phyloP scores from a whole-genome alignment of 2,113 vertebrate genomes.

The Rhinogobius similis region DNA sequence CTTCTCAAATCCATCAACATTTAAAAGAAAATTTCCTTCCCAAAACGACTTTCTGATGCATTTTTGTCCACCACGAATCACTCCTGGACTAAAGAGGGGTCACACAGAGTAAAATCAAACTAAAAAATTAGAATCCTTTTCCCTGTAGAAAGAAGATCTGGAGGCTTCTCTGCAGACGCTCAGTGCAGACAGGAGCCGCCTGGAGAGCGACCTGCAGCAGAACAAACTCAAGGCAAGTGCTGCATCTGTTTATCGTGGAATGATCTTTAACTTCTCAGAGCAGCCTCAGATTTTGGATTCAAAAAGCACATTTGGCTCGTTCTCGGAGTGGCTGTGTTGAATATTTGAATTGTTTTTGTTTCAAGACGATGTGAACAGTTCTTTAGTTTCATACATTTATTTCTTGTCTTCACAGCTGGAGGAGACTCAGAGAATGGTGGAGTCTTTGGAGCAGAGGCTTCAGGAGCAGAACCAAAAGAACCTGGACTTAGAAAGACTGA shows the following conservation, averaged over 20 bases:
- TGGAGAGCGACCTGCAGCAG: constrained; percentile 34
- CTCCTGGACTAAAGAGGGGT: too few species aligned
- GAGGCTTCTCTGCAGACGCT: constrained; percentile 13
- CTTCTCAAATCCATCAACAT: too few species aligned
- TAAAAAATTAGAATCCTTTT: too few species aligned
- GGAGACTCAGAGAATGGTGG: constrained; percentile 7
- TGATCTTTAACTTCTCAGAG: too few species aligned
- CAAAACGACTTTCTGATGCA: too few species aligned
- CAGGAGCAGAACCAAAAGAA: constrained; percentile 18
- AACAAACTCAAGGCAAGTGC: constrained; percentile 22
- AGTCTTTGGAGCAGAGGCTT: constrained; percentile 31
- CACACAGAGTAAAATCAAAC: too few species aligned
- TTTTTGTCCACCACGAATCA: too few species aligned
- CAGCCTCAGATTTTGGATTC: too few species aligned
- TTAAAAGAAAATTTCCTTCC: too few species aligned
- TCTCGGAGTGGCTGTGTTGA: too few species aligned
- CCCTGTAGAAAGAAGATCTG: background rate
- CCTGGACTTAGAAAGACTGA: background rate
- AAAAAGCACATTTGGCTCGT: too few species aligned
- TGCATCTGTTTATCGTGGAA: background rate
- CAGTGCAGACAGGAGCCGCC: constrained; percentile 25
- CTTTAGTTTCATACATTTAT: background rate
- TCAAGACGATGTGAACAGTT: background rate
- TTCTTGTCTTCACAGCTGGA: background rate
- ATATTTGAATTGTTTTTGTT: too few species aligned